phyloP scores from a whole-genome alignment of 2,113 vertebrate species.

The Emydocephalus ijimae region DNA sequence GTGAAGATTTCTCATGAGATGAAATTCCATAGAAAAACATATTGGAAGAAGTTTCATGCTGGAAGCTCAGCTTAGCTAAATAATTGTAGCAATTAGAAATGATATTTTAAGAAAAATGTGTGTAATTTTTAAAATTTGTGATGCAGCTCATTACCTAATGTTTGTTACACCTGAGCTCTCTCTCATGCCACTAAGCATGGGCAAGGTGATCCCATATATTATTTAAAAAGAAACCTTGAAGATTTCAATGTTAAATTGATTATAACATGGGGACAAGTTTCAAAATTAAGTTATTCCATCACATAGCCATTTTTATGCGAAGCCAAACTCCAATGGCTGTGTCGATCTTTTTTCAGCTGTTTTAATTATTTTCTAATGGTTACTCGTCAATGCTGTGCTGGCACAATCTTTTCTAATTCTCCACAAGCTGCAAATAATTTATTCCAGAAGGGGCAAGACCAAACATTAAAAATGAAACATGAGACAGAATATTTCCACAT shows the following conservation, averaged over 20 bases:
- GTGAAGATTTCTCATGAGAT: not conserved
- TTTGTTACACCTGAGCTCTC: not conserved
- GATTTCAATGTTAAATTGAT: not conserved
- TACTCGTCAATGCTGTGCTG: not conserved
- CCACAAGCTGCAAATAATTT: constrained; percentile 19
- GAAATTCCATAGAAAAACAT: not conserved
- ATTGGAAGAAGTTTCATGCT: not conserved
- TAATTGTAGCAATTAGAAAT: not conserved
- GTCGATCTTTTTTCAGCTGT: constrained; percentile 3
- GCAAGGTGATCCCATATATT: no score
- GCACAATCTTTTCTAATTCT: constrained; percentile 7
- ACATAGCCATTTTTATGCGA: not conserved
- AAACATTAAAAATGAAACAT: not conserved
- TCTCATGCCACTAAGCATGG: not conserved
- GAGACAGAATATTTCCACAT: not conserved
- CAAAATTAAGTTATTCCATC: not conserved
- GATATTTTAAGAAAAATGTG: not conserved
- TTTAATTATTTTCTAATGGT: not conserved
- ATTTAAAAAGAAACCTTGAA: not conserved
- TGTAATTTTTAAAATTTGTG: not conserved
- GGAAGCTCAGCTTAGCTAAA: not conserved
- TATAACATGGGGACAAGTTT: not conserved
- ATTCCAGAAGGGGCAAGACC: constrained; percentile 10
- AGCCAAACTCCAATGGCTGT: not conserved
- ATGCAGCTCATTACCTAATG: not conserved